Conservation (phyloP, 2,797 vertebrate species). For the Ficedula albicollis region DNA sequence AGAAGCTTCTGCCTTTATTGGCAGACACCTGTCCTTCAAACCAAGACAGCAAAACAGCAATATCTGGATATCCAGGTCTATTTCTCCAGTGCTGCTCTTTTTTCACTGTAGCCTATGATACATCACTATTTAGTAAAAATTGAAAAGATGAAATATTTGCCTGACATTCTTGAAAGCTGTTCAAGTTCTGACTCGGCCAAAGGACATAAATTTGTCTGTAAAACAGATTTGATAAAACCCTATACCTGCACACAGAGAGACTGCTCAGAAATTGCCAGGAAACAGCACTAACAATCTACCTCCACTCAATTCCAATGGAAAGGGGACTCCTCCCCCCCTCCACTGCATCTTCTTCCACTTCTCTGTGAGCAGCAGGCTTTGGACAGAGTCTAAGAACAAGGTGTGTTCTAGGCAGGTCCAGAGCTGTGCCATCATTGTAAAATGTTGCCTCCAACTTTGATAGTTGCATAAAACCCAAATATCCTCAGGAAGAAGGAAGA, state of each 20-base stretch:
- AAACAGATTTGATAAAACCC: background rate
- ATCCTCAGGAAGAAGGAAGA: background rate
- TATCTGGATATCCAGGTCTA: background rate
- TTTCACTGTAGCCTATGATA: background rate
- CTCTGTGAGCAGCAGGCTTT: background rate
- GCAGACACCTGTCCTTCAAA: too few relatives aligned
- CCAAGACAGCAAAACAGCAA: background rate
- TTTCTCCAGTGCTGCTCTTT: background rate
- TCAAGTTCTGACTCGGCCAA: background rate
- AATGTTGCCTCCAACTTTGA: background rate
- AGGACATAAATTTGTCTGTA: background rate
- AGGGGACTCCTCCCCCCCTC: background rate
- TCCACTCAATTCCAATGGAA: background rate
- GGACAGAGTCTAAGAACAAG: background rate
- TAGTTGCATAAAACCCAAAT: background rate
- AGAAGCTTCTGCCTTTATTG: too few relatives aligned
- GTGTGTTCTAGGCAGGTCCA: background rate
- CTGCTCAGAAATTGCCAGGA: background rate
- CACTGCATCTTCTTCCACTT: background rate
- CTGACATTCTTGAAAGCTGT: background rate
- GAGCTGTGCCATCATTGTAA: background rate
- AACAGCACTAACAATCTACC: background rate
- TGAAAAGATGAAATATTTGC: background rate
- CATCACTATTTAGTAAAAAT: background rate
- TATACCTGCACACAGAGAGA: background rate